These are phyloP conservation scores for Melangyna quadrimaculata DNA, from an alignment of 2,888 invertebrate species.

Conservation along the genomic window DNA sequence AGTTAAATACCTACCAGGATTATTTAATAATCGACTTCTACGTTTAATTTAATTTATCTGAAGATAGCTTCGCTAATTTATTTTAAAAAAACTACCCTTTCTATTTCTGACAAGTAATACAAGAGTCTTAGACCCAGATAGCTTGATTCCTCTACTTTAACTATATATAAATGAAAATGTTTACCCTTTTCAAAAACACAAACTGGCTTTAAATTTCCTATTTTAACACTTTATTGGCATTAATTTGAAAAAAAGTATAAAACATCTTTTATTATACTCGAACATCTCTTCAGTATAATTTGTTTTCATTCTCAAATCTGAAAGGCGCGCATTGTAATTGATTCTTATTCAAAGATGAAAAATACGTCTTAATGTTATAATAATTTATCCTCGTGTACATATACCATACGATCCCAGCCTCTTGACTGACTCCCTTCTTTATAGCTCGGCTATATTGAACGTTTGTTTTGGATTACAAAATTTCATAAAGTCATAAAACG, in stretches of 20 bases:
- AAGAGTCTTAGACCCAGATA: too few relatives aligned
- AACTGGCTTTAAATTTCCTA: not conserved
- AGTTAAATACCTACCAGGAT: too few relatives aligned
- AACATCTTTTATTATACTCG: conserved; percentile 26
- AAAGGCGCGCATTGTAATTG: conserved; percentile 29
- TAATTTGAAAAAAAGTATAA: not conserved
- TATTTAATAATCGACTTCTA: too few relatives aligned
- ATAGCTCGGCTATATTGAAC: not conserved
- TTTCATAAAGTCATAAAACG: conserved; percentile 59
- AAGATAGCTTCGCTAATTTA: too few relatives aligned
- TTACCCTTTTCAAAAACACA: not conserved
- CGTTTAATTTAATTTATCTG: too few relatives aligned
- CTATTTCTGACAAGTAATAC: too few relatives aligned
- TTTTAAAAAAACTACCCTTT: too few relatives aligned
- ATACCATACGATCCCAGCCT: not conserved
- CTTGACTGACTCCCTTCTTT: not conserved
- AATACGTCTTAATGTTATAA: conserved; percentile 46
- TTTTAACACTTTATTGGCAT: conserved; percentile 11
- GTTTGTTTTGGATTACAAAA: conserved; percentile 33
- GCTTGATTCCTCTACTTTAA: too few relatives aligned
- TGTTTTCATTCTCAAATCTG: not conserved
- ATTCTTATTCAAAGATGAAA: conserved; percentile 44
- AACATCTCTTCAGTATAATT: conserved; percentile 26
- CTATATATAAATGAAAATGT: not conserved
- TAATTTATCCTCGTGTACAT: conserved; percentile 34